phyloP scores from a whole-genome alignment of 1,140 invertebrate species.

The Pachyrhynchus sulphureomaculatus region DNA sequence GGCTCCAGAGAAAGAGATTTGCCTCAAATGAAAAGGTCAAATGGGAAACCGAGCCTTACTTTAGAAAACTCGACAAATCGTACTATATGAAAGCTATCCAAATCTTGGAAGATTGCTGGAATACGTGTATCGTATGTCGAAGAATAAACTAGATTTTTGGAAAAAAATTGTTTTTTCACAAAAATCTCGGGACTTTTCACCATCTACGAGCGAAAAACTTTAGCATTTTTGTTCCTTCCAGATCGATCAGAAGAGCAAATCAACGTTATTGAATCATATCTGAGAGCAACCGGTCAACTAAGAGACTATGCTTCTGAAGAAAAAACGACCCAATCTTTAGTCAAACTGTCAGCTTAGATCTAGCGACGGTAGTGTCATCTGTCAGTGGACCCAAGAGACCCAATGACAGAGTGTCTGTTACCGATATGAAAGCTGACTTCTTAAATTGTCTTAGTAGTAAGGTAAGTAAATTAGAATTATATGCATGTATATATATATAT shows the following conservation, averaged over 20 bases:
- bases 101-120: too few species aligned
- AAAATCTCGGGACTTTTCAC: too few species aligned
- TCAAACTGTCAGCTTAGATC: slow-evolving; percentile 82
- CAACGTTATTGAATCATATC: slow-evolving; percentile 81
- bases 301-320: slow-evolving; percentile 76
- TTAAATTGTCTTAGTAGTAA: slow-evolving; percentile 84
- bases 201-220: too few species aligned
- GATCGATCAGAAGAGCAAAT: slow-evolving; percentile 83
- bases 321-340: slow-evolving; percentile 86
- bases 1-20: too few species aligned
- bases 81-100: too few species aligned
- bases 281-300: slow-evolving; percentile 79
- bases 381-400: slow-evolving; percentile 96
- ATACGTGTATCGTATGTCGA: too few species aligned
- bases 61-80: too few species aligned
- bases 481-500: too few species aligned
- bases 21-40: too few species aligned
- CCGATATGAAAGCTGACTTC: slow-evolving; percentile 91
- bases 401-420: slow-evolving; percentile 90
- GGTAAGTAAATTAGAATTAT: slow-evolving; percentile 57
- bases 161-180: too few species aligned
- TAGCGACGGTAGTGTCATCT: slow-evolving; percentile 87
- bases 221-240: slow-evolving; percentile 52
- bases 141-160: too few species aligned
- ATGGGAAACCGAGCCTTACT: too few species aligned